Conservation (phyloP, 2,797 vertebrate genomes). For the Sardinella longiceps region DNA sequence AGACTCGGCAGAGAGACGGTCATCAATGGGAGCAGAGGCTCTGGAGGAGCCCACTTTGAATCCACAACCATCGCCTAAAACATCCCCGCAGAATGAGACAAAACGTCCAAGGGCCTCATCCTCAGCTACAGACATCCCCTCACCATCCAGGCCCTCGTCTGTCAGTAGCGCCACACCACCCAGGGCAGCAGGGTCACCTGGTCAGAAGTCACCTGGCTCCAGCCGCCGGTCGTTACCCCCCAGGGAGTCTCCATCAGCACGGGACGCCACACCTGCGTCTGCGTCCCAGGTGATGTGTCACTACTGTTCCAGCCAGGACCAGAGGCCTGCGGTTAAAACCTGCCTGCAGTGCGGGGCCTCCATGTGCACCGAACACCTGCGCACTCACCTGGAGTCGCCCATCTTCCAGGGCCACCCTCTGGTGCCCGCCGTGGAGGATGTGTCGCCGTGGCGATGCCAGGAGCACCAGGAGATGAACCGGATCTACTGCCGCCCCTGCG, state of each 20-base stretch:
- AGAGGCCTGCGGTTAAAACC: slow-evolving; percentile 74
- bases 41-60: neutral
- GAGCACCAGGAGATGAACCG: slow-evolving; percentile 82
- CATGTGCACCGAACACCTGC: slow-evolving; percentile 79
- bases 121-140: neutral
- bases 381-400: slow-evolving; percentile 72
- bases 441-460: slow-evolving; percentile 74
- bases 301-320: slow-evolving; percentile 68
- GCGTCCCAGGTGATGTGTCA: slow-evolving; percentile 64
- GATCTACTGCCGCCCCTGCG: slow-evolving; percentile 78
- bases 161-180: neutral
- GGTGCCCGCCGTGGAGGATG: slow-evolving; percentile 73
- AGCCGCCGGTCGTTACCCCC: slow-evolving; percentile 27
- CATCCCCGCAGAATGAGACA: neutral
- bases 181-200: neutral
- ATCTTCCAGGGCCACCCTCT: slow-evolving; percentile 79
- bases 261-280: neutral
- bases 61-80: neutral
- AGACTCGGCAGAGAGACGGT: neutral
- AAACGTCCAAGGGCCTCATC: neutral
- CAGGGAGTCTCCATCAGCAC: neutral
- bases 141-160: neutral
- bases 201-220: neutral
- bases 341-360: slow-evolving; percentile 81
- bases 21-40: neutral